Evolutionary conservation across 2,888 invertebrate genomes (phyloP).

Genomic region (Priocnemis perturbator): DNA sequence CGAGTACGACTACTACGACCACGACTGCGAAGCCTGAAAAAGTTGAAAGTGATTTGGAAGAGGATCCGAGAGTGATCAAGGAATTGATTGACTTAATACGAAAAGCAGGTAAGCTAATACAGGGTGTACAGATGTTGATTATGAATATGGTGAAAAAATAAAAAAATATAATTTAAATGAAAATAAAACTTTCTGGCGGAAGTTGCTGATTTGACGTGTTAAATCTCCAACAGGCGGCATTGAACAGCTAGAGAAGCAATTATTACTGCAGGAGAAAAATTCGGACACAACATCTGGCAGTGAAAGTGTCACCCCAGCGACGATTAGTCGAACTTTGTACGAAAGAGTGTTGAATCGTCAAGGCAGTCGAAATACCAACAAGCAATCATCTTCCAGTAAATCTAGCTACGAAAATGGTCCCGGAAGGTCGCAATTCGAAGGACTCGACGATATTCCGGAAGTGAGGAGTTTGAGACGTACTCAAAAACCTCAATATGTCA

Average conservation of each 20-base stretch:
- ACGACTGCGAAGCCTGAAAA: constrained; percentile 48
- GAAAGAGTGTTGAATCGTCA: constrained; percentile 82
- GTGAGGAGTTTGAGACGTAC: constrained; percentile 71
- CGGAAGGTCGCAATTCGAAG: constrained; percentile 77
- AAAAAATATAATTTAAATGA: not conserved
- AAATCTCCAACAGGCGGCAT: constrained; percentile 82
- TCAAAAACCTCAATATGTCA: constrained; percentile 83
- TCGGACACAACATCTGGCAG: constrained; percentile 60
- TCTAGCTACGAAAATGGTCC: constrained; percentile 76
- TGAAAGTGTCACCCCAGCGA: constrained; percentile 78
- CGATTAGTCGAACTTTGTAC: constrained; percentile 86
- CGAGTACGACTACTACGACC: constrained; percentile 65
- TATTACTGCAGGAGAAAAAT: constrained; percentile 77
- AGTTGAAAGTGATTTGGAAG: constrained; percentile 75
- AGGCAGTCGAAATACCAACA: constrained; percentile 45
- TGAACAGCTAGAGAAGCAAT: constrained; percentile 89
- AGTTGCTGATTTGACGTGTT: not conserved
- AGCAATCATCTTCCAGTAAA: constrained; percentile 56
- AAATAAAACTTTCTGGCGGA: not conserved
- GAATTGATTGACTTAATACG: constrained; percentile 89
- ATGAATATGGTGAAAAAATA: not conserved
- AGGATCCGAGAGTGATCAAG: constrained; percentile 87
- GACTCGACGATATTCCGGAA: constrained; percentile 72
- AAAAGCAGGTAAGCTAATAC: constrained; percentile 82
- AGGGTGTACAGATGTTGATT: no score